A percentile compares a stretch with the other conserved stretches of the same genome.
These are phyloP conservation scores for Apodemus agrarius DNA, from an alignment of 2,797 vertebrate genomes.

Conservation along the genomic window DNA sequence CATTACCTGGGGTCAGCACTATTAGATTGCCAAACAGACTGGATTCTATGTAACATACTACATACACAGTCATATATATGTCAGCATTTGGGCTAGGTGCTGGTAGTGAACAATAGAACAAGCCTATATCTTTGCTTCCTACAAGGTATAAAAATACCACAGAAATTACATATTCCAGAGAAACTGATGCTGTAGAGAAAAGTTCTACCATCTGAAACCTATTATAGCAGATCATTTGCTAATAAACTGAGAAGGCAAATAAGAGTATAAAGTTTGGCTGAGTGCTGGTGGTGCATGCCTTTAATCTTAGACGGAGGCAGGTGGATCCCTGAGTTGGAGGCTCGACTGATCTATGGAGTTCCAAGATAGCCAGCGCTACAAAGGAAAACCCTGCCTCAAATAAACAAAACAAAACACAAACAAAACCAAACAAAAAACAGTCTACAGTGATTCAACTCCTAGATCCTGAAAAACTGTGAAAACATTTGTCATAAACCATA, in stretches of 20 bases:
- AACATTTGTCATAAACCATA: not conserved
- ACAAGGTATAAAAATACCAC: slow-evolving; percentile 12
- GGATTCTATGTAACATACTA: slow-evolving; percentile 18
- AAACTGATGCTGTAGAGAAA: not conserved
- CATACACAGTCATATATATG: not conserved
- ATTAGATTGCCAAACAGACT: slow-evolving; percentile 30
- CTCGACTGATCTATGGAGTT: not conserved
- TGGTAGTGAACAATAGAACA: slow-evolving; percentile 24
- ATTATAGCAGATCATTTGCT: not conserved
- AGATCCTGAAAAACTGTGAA: not conserved
- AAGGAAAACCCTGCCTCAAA: not conserved
- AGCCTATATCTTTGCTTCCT: not conserved
- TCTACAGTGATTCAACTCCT: not conserved
- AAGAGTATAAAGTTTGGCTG: not conserved
- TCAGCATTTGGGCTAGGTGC: not conserved
- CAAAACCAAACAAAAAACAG: not conserved
- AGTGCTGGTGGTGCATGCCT: not conserved
- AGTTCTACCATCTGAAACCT: not conserved
- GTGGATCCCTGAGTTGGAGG: not conserved
- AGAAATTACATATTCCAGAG: slow-evolving; percentile 24
- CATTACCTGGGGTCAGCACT: slow-evolving; percentile 24
- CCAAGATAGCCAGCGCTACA: not conserved
- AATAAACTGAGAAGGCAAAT: slow-evolving; percentile 11
- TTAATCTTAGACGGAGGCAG: not conserved
- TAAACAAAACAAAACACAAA: not conserved